Evolutionary conservation across 2,797 vertebrate species (phyloP).

Genomic region (Rhyacichthys aspro): DNA sequence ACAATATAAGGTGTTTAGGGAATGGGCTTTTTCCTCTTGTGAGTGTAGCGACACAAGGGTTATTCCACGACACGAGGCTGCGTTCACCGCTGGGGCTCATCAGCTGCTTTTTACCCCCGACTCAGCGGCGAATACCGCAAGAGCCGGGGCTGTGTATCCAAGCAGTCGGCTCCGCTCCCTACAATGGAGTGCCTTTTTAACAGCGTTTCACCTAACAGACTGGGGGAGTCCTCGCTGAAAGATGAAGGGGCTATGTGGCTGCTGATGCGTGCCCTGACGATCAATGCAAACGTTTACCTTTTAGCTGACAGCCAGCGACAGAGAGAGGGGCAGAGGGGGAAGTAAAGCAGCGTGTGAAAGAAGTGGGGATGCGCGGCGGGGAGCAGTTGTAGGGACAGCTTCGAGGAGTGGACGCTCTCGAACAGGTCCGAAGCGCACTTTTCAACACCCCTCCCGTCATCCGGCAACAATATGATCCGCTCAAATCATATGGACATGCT

Average conservation of each 20-base stretch:
- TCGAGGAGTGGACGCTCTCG: slow-evolving; percentile 85
- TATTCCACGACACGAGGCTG: slow-evolving; percentile 84
- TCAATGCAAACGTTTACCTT: slow-evolving; percentile 86
- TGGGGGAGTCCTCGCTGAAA: slow-evolving; percentile 90
- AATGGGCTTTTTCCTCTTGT: slow-evolving; percentile 75
- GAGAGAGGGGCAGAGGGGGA: slow-evolving; percentile 66
- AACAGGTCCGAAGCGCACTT: slow-evolving; percentile 91
- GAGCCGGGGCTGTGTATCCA: slow-evolving; percentile 80
- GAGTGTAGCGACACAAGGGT: slow-evolving; percentile 83
- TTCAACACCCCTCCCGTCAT: slow-evolving; percentile 83
- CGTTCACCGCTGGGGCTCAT: slow-evolving; percentile 87
- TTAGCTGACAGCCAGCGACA: slow-evolving; percentile 56
- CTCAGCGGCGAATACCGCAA: slow-evolving; percentile 93
- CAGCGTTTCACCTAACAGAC: slow-evolving; percentile 94
- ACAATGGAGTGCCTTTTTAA: slow-evolving; percentile 95
- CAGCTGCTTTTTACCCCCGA: slow-evolving; percentile 86
- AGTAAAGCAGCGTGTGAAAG: slow-evolving; percentile 70
- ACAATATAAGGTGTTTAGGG: slow-evolving; percentile 81
- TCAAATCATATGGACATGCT: slow-evolving; percentile 95
- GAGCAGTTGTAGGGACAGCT: slow-evolving; percentile 81
- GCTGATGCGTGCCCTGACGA: slow-evolving; percentile 73
- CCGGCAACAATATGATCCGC: slow-evolving; percentile 90
- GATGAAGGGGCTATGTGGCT: slow-evolving; percentile 87
- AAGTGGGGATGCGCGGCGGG: slow-evolving; percentile 72
- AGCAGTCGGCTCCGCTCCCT: slow-evolving; percentile 89